phyloP scores from a whole-genome alignment of 2,888 invertebrate species.

The Bursaphelenchus okinawaensis region DNA sequence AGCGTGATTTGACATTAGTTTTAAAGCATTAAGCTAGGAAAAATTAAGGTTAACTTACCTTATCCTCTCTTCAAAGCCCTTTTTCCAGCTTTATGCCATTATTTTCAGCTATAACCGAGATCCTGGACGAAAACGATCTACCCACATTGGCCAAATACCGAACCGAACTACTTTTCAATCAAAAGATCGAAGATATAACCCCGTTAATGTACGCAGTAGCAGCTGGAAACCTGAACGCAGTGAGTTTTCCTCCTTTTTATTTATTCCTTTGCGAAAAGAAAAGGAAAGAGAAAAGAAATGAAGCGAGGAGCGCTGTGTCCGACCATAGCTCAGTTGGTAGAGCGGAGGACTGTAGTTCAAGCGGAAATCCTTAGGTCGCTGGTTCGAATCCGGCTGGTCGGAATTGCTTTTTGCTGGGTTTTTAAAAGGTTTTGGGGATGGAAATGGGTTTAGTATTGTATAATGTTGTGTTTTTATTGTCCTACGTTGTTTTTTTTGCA shows the following conservation, averaged over 20 bases:
- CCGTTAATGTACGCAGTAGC: constrained; percentile 22
- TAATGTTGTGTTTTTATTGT: neutral
- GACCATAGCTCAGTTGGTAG: constrained; percentile 37
- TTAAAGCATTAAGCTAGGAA: too few relatives aligned
- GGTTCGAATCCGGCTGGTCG: constrained; percentile 28
- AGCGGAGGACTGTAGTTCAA: constrained; percentile 29
- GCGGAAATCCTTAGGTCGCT: constrained; percentile 29
- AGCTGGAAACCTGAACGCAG: constrained; percentile 19
- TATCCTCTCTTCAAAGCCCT: too few relatives aligned
- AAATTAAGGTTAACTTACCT: too few relatives aligned
- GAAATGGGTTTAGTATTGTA: neutral
- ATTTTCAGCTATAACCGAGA: neutral
- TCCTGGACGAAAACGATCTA: constrained; percentile 5
- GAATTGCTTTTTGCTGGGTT: neutral
- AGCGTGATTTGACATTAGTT: too few relatives aligned
- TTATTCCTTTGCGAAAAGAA: neutral
- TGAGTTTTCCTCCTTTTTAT: neutral
- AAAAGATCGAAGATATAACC: constrained; percentile 5
- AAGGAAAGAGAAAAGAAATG: neutral
- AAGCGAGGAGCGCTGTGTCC: neutral
- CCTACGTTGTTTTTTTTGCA: neutral
- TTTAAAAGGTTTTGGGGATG: neutral
- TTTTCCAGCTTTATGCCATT: too few relatives aligned
- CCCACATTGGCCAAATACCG: constrained; percentile 12
- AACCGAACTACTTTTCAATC: constrained; percentile 4